Percentiles rank a stretch among this genome's conserved stretches.
These are phyloP conservation scores for Popillia japonica DNA, from an alignment of 1,140 invertebrate species.

Conservation along the genomic window DNA sequence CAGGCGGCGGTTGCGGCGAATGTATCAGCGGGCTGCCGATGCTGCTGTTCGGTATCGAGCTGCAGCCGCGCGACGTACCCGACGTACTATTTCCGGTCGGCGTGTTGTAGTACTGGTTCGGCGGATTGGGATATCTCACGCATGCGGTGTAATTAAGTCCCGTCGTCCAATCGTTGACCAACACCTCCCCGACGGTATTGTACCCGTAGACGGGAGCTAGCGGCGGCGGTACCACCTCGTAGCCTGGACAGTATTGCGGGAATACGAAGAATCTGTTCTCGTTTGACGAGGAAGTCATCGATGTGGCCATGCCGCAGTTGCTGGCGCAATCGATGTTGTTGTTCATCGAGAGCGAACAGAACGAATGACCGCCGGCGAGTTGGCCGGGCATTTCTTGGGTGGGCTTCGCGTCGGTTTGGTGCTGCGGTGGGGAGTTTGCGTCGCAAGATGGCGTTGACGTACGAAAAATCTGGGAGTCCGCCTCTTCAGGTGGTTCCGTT, in stretches of 20 bases:
- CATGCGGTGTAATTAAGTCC: slow-evolving; percentile 18
- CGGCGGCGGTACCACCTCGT: slow-evolving; percentile 48
- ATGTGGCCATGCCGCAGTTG: background rate
- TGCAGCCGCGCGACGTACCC: background rate
- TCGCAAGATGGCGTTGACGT: background rate
- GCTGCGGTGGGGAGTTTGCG: background rate
- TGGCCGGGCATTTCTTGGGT: background rate
- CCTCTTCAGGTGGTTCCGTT: background rate
- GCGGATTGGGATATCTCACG: slow-evolving; percentile 8
- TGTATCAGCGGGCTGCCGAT: slow-evolving; percentile 34
- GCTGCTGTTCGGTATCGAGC: slow-evolving; percentile 27
- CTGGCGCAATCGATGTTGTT: background rate
- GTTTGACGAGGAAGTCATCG: slow-evolving; percentile 26
- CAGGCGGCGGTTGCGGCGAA: background rate
- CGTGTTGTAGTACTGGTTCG: slow-evolving; percentile 4
- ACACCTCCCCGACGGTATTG: slow-evolving; percentile 6
- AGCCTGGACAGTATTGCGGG: slow-evolving; percentile 54
- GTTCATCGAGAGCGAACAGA: slow-evolving; percentile 10
- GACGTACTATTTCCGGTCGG: background rate
- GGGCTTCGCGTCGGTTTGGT: background rate
- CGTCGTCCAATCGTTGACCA: slow-evolving; percentile 32
- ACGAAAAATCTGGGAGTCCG: background rate
- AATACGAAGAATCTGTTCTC: slow-evolving; percentile 54
- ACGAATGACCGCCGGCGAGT: background rate
- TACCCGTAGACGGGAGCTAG: background rate